Evolutionary conservation across 2,113 vertebrate genomes (phyloP).

Genomic region (Phocoena sinus): DNA sequence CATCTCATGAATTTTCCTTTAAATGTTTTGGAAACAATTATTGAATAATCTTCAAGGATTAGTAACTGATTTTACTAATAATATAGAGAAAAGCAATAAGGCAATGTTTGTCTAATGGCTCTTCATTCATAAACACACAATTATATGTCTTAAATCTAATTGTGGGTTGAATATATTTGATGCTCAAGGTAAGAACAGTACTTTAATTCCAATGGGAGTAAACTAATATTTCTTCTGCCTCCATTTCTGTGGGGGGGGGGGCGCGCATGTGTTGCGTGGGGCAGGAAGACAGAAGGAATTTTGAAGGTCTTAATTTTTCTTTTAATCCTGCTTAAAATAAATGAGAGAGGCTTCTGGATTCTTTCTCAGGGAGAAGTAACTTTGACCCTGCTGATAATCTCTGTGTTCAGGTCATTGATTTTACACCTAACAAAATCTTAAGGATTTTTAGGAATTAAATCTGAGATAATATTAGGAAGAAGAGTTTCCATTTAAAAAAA

Average conservation of each 20-base stretch:
- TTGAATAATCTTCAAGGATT: not conserved
- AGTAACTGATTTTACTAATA: not conserved
- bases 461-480: not conserved
- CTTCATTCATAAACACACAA: not conserved
- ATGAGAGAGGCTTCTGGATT: not conserved
- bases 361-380: not conserved
- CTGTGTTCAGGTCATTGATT: not conserved
- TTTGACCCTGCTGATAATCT: not conserved
- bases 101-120: not conserved
- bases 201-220: not conserved
- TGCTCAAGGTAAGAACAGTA: not conserved
- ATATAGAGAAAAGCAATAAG: not conserved
- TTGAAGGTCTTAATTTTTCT: not conserved
- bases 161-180: not conserved
- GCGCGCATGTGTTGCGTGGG: too few relatives aligned
- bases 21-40: not conserved
- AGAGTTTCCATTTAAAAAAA: not conserved
- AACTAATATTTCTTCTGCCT: not conserved
- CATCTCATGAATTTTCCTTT: not conserved
- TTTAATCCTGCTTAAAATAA: conserved; percentile 40
- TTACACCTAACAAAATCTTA: not conserved
- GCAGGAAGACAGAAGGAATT: not conserved
- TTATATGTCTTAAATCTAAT: not conserved
- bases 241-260: not conserved
- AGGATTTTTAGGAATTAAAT: not conserved